Conservation (phyloP, 2,113 vertebrate genomes). For the Symphodus melops region DNA sequence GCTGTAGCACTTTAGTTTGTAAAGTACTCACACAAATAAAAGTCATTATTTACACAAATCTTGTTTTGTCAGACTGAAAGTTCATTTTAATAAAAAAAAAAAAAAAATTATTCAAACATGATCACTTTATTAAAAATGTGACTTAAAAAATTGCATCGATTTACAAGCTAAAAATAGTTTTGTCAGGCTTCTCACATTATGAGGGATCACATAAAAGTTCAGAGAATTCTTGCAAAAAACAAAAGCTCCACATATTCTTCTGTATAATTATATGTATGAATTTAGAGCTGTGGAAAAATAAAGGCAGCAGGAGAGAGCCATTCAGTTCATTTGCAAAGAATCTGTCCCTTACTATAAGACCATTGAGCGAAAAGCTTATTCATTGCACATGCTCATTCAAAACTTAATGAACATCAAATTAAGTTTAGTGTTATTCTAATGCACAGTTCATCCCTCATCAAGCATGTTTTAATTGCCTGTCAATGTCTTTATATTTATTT, state of each 20-base stretch:
- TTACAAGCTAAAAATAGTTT: not conserved
- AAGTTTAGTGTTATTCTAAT: not conserved
- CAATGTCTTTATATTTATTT: not conserved
- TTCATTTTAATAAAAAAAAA: conserved; percentile 9
- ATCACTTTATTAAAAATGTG: conserved; percentile 53
- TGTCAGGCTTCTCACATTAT: conserved; percentile 30
- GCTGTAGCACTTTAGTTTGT: conserved; percentile 75
- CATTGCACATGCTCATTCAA: not conserved
- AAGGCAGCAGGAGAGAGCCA: not conserved
- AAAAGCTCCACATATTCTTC: not conserved
- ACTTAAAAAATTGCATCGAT: conserved; percentile 23
- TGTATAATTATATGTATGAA: not conserved
- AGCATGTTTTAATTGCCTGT: not conserved
- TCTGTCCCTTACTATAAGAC: not conserved
- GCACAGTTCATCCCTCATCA: not conserved
- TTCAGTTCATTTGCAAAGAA: not conserved
- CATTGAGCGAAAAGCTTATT: conserved; percentile 6
- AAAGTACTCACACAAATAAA: conserved; percentile 78
- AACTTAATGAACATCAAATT: conserved; percentile 11
- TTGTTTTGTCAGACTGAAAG: not conserved
- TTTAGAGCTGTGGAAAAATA: too few species aligned
- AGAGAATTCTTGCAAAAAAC: conserved; percentile 7
- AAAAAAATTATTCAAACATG: conserved; percentile 20
- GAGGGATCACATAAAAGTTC: conserved; percentile 13
- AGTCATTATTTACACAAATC: conserved; percentile 42